Conservation (phyloP, 2,113 vertebrate genomes). For the Sterna hirundo region DNA sequence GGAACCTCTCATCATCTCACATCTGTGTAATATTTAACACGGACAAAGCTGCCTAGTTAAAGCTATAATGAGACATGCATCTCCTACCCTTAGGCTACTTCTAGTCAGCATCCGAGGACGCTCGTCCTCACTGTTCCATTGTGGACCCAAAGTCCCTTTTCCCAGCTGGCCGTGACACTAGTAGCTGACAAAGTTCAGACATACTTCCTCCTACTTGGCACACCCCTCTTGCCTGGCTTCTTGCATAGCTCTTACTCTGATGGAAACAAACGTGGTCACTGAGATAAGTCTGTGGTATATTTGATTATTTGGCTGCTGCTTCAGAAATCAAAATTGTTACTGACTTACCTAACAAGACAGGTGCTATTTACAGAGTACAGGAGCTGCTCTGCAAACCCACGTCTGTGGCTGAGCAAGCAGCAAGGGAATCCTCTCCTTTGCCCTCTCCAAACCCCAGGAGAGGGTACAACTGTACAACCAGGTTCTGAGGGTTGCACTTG, state of each 20-base stretch:
- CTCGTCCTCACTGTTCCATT: neutral
- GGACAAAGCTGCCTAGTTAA: neutral
- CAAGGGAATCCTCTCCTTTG: neutral
- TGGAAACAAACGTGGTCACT: neutral
- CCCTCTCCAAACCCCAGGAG: neutral
- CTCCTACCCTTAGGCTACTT: neutral
- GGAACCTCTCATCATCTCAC: neutral
- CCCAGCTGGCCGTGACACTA: neutral
- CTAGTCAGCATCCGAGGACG: neutral
- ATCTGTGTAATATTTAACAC: neutral
- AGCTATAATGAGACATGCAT: neutral
- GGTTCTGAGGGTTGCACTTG: slow-evolving; percentile 9
- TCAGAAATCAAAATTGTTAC: neutral
- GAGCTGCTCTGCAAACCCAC: neutral
- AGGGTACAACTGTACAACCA: neutral
- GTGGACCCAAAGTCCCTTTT: neutral
- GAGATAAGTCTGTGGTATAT: neutral
- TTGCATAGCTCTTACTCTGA: neutral
- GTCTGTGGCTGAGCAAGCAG: neutral
- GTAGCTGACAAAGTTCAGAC: neutral
- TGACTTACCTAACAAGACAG: neutral
- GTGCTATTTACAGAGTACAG: neutral
- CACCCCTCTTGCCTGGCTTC: neutral
- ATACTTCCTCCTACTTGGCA: neutral
- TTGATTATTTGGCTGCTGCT: slow-evolving; percentile 15